phyloP scores from a whole-genome alignment of 2,888 invertebrate species.

The Amorpha juglandis region DNA sequence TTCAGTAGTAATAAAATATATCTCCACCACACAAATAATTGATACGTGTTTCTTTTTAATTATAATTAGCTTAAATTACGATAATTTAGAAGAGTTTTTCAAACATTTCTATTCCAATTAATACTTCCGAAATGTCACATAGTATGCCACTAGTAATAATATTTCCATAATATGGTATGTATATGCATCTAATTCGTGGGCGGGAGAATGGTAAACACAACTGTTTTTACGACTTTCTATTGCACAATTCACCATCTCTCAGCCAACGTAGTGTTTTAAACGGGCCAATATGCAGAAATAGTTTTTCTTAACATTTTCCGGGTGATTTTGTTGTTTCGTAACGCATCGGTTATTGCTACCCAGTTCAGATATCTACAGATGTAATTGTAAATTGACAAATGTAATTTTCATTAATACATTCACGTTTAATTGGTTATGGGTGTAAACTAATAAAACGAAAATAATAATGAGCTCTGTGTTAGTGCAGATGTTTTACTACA shows the following conservation, averaged over 20 bases:
- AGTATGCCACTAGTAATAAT: not conserved
- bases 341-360: not conserved
- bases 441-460: not conserved
- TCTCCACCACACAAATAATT: too few species aligned
- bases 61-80: not conserved
- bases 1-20: too few species aligned
- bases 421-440: not conserved
- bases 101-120: not conserved
- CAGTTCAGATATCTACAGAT: too few species aligned
- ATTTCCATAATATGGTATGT: not conserved
- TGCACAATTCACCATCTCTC: conserved; percentile 35
- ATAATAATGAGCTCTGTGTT: not conserved
- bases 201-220: conserved; percentile 34
- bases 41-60: too few species aligned
- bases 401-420: not conserved
- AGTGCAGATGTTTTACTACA: not conserved
- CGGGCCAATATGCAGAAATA: conserved; percentile 41
- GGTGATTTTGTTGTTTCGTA: conserved; percentile 21
- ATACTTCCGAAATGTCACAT: not conserved
- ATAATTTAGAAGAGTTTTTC: not conserved
- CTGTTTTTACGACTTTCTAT: conserved; percentile 32
- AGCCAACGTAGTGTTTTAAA: conserved; percentile 32
- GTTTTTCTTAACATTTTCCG: conserved; percentile 34
- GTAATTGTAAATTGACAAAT: too few species aligned
- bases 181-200: conserved; percentile 28